A percentile compares a stretch with the other conserved stretches of the same genome.
Conservation (phyloP, 2,888 invertebrate genomes). For the Eilema depressum region DNA sequence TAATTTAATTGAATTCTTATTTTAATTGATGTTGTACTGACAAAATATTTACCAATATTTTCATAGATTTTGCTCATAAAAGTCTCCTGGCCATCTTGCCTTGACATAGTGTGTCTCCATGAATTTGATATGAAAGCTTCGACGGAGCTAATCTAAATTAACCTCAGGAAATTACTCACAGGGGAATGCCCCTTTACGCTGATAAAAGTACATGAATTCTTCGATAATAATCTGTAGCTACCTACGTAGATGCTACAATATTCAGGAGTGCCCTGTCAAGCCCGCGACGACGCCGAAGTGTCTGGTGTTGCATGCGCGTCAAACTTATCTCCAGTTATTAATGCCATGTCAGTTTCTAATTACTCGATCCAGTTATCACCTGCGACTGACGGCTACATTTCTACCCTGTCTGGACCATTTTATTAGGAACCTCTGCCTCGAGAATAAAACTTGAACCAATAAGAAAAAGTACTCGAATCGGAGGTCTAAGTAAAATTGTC, state of each 20-base stretch:
- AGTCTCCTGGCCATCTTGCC: no score
- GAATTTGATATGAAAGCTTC: neutral
- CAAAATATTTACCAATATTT: no score
- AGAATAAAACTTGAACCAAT: conserved; percentile 27
- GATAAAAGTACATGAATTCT: neutral
- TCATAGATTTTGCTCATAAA: no score
- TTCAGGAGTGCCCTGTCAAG: conserved; percentile 18
- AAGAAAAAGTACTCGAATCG: conserved; percentile 26
- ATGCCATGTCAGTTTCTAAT: conserved; percentile 81
- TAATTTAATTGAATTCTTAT: no score
- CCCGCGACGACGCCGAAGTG: conserved; percentile 46
- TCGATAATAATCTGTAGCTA: neutral
- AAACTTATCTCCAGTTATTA: conserved; percentile 79
- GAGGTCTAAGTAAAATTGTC: conserved; percentile 53
- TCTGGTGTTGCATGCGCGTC: conserved; percentile 61
- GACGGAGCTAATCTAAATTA: neutral
- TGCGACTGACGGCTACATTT: conserved; percentile 78
- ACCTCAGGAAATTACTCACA: neutral
- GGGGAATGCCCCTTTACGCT: neutral
- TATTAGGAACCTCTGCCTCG: conserved; percentile 43
- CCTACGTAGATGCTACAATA: neutral
- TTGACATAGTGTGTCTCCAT: no score
- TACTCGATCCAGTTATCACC: conserved; percentile 83
- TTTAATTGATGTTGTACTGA: no score
- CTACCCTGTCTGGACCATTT: conserved; percentile 57